Conservation (phyloP, 2,797 vertebrate species). For the Poecile montanus region DNA sequence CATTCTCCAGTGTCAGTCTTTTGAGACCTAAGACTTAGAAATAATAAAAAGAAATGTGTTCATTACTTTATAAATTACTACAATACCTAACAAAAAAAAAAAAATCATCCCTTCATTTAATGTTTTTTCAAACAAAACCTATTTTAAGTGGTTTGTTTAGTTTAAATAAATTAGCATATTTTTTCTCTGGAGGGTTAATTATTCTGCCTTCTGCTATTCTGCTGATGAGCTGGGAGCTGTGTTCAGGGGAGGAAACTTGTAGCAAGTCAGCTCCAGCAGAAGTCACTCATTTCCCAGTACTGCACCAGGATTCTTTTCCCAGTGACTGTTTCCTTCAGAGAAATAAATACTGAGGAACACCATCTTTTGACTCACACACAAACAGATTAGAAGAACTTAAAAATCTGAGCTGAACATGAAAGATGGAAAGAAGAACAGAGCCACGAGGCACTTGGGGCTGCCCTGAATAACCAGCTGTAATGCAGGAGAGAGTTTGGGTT, state of each 20-base stretch:
- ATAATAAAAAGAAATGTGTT: neutral
- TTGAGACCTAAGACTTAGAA: neutral
- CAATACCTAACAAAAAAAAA: neutral
- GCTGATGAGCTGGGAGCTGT: neutral
- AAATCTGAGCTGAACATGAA: neutral
- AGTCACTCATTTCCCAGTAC: slow-evolving; percentile 20
- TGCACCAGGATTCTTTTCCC: slow-evolving; percentile 19
- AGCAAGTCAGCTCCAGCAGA: slow-evolving; percentile 33
- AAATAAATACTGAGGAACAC: neutral
- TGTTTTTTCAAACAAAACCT: neutral
- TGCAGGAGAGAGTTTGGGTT: neutral
- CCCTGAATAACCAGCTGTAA: neutral
- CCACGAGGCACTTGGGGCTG: neutral
- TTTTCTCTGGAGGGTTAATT: neutral
- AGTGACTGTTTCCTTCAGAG: neutral
- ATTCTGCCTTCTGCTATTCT: slow-evolving; percentile 7
- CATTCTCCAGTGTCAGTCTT: neutral
- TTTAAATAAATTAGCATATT: neutral
- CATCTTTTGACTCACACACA: neutral
- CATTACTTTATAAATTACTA: neutral
- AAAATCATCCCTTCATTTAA: neutral
- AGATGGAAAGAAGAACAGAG: neutral
- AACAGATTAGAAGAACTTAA: neutral
- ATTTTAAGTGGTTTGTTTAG: neutral
- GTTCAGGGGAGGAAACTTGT: neutral